Base-by-base conservation (phyloP, 1,140 invertebrate genomes). In the Eriocheir sinensis region DNA sequence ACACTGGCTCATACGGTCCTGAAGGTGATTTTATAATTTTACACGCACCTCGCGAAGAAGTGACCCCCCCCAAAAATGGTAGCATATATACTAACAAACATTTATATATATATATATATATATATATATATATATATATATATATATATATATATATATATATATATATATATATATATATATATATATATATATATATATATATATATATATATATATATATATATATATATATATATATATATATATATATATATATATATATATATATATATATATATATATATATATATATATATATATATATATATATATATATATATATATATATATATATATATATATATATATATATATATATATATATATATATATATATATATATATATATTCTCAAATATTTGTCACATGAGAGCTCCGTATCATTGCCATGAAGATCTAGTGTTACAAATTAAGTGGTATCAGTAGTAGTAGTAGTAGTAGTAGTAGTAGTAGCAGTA, bases 71-170 rank as follows among this genome's bases (percentile, higher is more conserved):
- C n/a, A n/a, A n/a, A n/a, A n/a, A n/a, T n/a, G n/a, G 53, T 27
- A 72, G 27, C 27, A 72, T 12, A 72, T 72, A 12, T 72, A 72
- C 53, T 72, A 72, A 9, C 85, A 86, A 36, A n/a, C n/a, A n/a
- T n/a, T n/a, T n/a, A n/a, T n/a, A n/a, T n/a, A n/a, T n/a, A n/a
- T n/a, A n/a, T n/a, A 34, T 38, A 86, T 21, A 34, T 38, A 0
- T 86, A 3, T 85, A 85, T 0, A 38, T 38, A 86, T 34, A 86
- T 0, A 6, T 0, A 86, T 12, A 21, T 30, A 86, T 38, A 86
- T 86, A 40, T 72, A 72, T 72, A 72, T 72, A 72, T 72, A 72
- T 72, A 72, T 72, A 72, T 72, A 72, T 72, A 72, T 72, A 72
- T 72, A 72, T 72, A 72, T 72, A 72, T 72, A 72, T 72, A 72